Evolutionary conservation across 2,797 vertebrate genomes (phyloP).

Genomic region (Spatula versicolor): DNA sequence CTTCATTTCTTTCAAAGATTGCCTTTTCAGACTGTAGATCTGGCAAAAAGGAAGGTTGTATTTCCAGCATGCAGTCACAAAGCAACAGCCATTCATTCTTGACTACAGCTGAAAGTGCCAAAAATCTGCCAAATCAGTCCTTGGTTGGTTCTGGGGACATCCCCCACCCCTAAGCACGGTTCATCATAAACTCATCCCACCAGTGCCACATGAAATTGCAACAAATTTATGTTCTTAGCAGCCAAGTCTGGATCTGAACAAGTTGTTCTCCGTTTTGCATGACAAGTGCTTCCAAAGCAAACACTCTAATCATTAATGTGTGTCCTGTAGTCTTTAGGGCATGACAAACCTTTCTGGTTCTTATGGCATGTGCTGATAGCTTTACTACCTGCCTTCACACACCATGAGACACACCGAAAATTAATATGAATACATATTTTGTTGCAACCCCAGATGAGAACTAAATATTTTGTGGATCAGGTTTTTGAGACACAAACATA

Average conservation of each 20-base stretch:
- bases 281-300: background rate
- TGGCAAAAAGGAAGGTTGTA: background rate
- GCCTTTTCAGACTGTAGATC: background rate
- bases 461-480: background rate
- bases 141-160: background rate
- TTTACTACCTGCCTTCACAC: background rate
- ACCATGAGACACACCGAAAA: background rate
- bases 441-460: background rate
- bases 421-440: background rate
- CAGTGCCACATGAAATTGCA: background rate
- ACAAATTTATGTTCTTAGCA: background rate
- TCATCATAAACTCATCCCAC: background rate
- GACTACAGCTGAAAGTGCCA: background rate
- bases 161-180: background rate
- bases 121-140: background rate
- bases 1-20: background rate
- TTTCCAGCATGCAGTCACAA: background rate
- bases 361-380: background rate
- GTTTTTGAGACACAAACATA: background rate
- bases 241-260: background rate
- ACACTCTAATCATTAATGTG: rapidly evolving
- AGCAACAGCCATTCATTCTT: background rate
- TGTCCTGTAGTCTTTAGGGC: background rate
- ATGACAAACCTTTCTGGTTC: background rate
- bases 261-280: background rate